Conservation (phyloP, 2,888 invertebrate species). For the Diaphora mendica region DNA sequence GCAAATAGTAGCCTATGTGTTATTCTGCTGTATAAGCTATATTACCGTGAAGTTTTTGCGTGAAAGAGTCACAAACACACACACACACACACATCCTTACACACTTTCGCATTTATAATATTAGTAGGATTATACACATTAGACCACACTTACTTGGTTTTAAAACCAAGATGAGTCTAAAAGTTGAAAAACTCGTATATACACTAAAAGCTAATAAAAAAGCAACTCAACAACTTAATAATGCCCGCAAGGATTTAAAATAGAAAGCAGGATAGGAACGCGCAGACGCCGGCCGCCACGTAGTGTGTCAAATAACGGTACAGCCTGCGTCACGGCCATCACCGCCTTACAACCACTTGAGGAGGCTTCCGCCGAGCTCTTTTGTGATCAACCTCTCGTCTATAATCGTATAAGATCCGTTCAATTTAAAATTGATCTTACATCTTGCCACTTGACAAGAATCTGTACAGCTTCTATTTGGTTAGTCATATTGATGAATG, state of each 20-base stretch:
- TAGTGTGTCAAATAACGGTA: constrained; percentile 81
- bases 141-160: neutral
- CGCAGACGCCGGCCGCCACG: constrained; percentile 34
- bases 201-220: constrained; percentile 2
- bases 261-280: constrained; percentile 65
- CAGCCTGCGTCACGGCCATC: constrained; percentile 58
- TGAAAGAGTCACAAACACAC: no score
- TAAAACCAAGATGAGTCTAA: neutral
- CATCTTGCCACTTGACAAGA: neutral
- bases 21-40: no score
- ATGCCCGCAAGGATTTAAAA: constrained; percentile 61
- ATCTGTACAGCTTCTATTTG: neutral
- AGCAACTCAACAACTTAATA: constrained; percentile 28
- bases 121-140: no score
- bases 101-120: no score
- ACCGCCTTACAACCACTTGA: constrained; percentile 15
- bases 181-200: neutral
- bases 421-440: constrained; percentile 2
- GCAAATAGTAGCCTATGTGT: no score
- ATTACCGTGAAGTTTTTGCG: no score
- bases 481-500: constrained; percentile 2
- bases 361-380: constrained; percentile 11
- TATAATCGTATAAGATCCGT: neutral
- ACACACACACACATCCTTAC: no score
- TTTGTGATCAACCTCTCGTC: constrained; percentile 8